Evolutionary conservation across 2,113 vertebrate genomes (phyloP), one percentile per base, ranked within the genome.

Genomic region (Chloebia gouldiae): DNA sequence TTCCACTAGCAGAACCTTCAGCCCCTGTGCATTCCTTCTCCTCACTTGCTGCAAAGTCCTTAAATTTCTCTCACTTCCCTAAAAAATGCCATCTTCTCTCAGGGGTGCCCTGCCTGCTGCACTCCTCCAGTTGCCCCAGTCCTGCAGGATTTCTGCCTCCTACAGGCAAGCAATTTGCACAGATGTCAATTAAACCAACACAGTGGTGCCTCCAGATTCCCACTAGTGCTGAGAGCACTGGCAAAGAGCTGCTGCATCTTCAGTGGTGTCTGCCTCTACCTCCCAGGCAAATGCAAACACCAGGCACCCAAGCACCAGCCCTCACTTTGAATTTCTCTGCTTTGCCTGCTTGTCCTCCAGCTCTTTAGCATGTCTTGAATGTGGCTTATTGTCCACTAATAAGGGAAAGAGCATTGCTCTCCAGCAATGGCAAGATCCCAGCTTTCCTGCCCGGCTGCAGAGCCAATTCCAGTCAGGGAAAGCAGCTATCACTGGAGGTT

Each of bases 331-430:
- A 75, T 88, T 84, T 92, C 66, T 80, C 92, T 88, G 86, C 88
- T 87, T 90, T 85, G 82, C 79, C 87, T 96, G 89, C 92, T 96
- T 86, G 82, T 93, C 89, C 90, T 86, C 90, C 72, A 95, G 15
- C 82, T 86, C 93, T 96, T 97, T 93, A 93, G 71, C 82, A 87
- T 93, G 93, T 92, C 90, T 85, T 97, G 96, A 97, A 96, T 96
- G 72, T 88, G 90, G 77, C 64, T 92, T 81, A 95, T 95, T 97
- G 96, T 96, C 89, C 12, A 6, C 54, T 94, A 92, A 96, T 90
- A 93, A 92, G 94, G 84, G 93, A 95, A 95, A 96, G 91, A 91
- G 81, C 3, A 1, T 40, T 91, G 71, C 78, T 90, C 88, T 96
- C 90, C 93, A 93, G 92, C 77, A 85, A 73, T 89, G 88, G 94